Percentiles rank a stretch among this genome's conserved stretches.
Conservation (phyloP, 2,113 vertebrate species). For the Thamnaconus septentrionalis region DNA sequence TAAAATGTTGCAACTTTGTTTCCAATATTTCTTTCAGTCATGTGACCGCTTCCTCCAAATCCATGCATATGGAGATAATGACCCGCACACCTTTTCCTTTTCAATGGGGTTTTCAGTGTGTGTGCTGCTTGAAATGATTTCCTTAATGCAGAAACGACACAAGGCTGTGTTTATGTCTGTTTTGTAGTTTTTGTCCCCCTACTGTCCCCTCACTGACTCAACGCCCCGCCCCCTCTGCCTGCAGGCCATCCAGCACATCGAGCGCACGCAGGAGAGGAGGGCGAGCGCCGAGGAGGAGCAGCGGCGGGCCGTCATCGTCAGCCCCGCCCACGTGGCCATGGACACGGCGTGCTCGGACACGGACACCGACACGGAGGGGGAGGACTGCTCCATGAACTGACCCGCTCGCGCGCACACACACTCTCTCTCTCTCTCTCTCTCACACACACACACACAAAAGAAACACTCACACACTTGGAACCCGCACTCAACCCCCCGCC, state of each 20-base stretch:
- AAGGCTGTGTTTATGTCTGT: too few relatives aligned
- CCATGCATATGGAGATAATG: too few relatives aligned
- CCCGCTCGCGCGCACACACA: conserved; percentile 19
- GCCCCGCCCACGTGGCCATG: conserved; percentile 79
- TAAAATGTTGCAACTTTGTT: too few relatives aligned
- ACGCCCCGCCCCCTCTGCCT: background rate
- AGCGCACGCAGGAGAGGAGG: conserved; percentile 90
- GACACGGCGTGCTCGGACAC: conserved; percentile 88
- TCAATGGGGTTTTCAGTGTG: too few relatives aligned
- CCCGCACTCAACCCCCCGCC: conserved; percentile 37
- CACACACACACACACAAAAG: too few relatives aligned
- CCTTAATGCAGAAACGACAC: too few relatives aligned
- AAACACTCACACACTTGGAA: conserved; percentile 37
- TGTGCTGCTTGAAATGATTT: too few relatives aligned
- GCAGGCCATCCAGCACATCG: conserved; percentile 98
- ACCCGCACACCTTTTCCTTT: too few relatives aligned
- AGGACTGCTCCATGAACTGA: conserved; percentile 88
- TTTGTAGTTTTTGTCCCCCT: background rate
- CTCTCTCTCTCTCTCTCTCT: conserved; percentile 44
- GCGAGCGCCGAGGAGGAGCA: conserved; percentile 88
- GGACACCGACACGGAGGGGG: conserved; percentile 90
- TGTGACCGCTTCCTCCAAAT: too few relatives aligned
- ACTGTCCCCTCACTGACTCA: background rate
- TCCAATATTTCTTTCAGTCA: too few relatives aligned
- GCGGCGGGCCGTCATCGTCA: conserved; percentile 90